Evolutionary conservation across 2,888 invertebrate genomes (phyloP).

Genomic region (Volucella bombylans): DNA sequence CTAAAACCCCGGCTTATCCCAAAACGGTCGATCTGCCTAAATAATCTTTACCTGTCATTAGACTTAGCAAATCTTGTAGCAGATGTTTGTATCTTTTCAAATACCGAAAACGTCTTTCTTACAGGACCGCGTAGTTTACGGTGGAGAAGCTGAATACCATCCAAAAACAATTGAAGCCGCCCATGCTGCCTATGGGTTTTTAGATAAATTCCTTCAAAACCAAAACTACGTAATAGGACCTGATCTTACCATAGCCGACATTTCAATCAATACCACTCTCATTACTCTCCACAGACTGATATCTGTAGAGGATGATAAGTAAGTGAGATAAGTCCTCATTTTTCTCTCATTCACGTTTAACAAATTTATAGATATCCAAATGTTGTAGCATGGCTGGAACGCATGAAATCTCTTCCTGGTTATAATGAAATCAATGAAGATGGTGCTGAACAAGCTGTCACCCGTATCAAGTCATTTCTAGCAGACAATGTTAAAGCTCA

Average conservation of each 20-base stretch:
- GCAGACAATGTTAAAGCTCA: constrained; percentile 76
- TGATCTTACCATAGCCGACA: constrained; percentile 82
- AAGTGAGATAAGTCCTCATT: background rate
- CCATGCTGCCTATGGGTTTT: constrained; percentile 78
- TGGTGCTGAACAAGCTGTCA: constrained; percentile 78
- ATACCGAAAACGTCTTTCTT: background rate
- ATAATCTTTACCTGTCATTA: too few species aligned
- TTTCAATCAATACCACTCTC: constrained; percentile 82
- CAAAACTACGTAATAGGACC: constrained; percentile 78
- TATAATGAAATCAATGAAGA: constrained; percentile 79
- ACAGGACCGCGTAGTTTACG: constrained; percentile 79
- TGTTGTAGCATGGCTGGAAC: constrained; percentile 78
- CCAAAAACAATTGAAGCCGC: constrained; percentile 78
- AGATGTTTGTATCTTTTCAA: too few species aligned
- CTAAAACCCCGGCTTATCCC: too few species aligned
- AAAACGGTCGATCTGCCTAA: too few species aligned
- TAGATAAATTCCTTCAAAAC: constrained; percentile 80
- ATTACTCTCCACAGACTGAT: constrained; percentile 80
- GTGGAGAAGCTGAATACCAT: constrained; percentile 77
- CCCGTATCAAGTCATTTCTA: constrained; percentile 77
- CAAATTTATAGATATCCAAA: constrained; percentile 76
- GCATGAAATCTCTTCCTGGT: constrained; percentile 78
- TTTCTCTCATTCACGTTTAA: background rate
- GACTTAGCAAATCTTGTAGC: too few species aligned
- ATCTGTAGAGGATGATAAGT: constrained; percentile 78